phyloP scores from a whole-genome alignment of 2,113 vertebrate species.

The Steatornis caripensis region DNA sequence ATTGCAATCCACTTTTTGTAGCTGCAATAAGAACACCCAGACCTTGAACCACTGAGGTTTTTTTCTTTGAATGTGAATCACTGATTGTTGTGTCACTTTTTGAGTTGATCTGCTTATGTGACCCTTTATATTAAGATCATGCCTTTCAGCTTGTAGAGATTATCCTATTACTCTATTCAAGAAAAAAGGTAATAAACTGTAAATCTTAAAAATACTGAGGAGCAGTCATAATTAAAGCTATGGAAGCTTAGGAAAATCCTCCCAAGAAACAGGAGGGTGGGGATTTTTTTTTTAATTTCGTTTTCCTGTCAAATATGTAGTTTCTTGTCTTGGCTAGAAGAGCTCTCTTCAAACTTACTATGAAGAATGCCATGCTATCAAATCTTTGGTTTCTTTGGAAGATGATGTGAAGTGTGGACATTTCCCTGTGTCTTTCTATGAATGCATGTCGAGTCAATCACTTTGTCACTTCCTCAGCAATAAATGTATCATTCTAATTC shows the following conservation, averaged over 20 bases:
- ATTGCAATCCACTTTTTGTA: neutral
- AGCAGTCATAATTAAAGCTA: neutral
- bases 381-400: neutral
- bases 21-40: neutral
- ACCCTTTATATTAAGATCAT: neutral
- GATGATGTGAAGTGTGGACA: neutral
- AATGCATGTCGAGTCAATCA: neutral
- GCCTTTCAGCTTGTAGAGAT: neutral
- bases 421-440: neutral
- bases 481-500: neutral
- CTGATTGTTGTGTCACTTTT: neutral
- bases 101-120: neutral
- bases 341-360: neutral
- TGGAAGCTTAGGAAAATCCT: neutral
- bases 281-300: neutral
- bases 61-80: neutral
- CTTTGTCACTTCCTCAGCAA: neutral
- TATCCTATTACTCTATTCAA: neutral
- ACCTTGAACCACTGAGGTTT: neutral
- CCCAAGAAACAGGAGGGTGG: neutral
- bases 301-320: neutral
- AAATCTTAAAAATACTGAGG: neutral
- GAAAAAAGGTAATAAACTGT: neutral
- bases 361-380: neutral
- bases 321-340: neutral